These are phyloP conservation scores for Diuraphis noxia DNA, from an alignment of 1,140 invertebrate species.

Conservation along the genomic window DNA sequence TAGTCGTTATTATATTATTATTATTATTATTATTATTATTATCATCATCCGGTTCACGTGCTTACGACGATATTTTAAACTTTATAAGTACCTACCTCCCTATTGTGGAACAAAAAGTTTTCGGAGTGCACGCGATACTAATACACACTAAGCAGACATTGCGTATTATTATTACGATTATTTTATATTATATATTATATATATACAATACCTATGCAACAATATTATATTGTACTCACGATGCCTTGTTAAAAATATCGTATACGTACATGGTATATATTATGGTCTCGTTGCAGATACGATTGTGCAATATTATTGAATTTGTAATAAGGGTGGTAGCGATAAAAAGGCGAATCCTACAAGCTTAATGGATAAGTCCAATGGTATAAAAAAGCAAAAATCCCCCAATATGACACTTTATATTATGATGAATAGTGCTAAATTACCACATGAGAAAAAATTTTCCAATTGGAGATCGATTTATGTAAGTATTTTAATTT, in stretches of 20 bases:
- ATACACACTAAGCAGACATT: background rate
- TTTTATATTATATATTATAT: too few species aligned
- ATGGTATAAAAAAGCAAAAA: too few species aligned
- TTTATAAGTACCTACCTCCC: background rate
- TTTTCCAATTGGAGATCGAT: too few species aligned
- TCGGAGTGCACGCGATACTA: background rate
- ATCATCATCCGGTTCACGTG: background rate
- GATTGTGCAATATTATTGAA: too few species aligned
- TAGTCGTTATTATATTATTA: background rate
- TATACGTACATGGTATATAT: background rate
- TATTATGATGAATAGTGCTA: too few species aligned
- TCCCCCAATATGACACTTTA: too few species aligned
- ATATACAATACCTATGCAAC: background rate
- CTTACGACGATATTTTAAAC: conserved; percentile 3
- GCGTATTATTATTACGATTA: background rate
- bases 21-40: background rate
- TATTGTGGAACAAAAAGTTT: background rate
- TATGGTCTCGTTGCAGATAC: too few species aligned
- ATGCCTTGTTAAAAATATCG: conserved; percentile 1
- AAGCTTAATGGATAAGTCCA: too few species aligned
- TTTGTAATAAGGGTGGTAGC: too few species aligned
- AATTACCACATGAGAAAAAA: too few species aligned
- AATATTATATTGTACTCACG: background rate
- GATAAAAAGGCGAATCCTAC: too few species aligned
- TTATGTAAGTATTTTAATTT: too few species aligned